Conservation (phyloP, 1,140 invertebrate species). For the Bombus waltoni region DNA sequence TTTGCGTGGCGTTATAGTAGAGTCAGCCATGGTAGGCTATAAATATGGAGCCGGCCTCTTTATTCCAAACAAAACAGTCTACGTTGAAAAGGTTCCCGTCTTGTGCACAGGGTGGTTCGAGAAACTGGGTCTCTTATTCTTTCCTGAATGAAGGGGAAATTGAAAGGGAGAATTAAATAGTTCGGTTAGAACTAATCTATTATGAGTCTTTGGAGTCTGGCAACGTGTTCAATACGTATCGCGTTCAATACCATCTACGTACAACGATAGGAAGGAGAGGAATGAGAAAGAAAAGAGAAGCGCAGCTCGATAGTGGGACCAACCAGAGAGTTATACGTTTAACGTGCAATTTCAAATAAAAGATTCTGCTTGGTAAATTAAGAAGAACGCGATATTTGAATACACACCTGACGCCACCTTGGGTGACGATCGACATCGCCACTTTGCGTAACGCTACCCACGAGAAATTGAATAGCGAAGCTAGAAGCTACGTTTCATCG, state of each 20-base stretch:
- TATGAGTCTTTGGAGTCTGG: background rate
- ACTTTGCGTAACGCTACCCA: too few species aligned
- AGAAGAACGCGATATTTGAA: too few species aligned
- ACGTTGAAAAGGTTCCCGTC: conserved; percentile 6
- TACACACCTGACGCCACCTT: too few species aligned
- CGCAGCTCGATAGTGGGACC: too few species aligned
- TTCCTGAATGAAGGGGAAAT: conserved; percentile 13
- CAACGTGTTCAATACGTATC: background rate
- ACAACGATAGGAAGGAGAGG: background rate
- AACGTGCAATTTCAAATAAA: too few species aligned
- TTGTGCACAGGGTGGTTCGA: background rate
- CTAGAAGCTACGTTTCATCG: too few species aligned
- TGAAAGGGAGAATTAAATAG: background rate
- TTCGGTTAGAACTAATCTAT: background rate
- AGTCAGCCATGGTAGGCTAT: conserved; percentile 15
- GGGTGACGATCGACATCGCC: too few species aligned
- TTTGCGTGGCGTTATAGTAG: conserved; percentile 1
- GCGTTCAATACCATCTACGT: background rate
- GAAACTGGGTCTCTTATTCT: conserved; percentile 28
- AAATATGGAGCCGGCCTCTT: conserved; percentile 34
- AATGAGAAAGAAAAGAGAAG: background rate
- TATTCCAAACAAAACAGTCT: conserved; percentile 14
- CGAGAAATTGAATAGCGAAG: too few species aligned
- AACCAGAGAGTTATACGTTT: too few species aligned
- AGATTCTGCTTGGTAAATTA: too few species aligned